These are phyloP conservation scores for Chromis chromis DNA, from an alignment of 2,797 vertebrate genomes.

Conservation along the genomic window DNA sequence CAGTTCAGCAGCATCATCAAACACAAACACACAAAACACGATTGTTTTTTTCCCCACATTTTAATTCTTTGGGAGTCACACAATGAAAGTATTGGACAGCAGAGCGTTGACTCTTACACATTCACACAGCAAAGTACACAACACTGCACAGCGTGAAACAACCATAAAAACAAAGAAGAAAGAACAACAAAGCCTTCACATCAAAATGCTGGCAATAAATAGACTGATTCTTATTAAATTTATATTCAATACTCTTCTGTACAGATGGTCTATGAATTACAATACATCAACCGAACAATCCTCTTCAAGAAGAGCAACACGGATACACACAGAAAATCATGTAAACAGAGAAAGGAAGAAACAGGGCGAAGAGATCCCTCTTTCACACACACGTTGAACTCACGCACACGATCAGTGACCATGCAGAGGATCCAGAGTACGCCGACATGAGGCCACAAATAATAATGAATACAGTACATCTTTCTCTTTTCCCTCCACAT, in stretches of 20 bases:
- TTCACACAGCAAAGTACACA: slow-evolving; percentile 78
- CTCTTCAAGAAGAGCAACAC: slow-evolving; percentile 66
- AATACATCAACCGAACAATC: slow-evolving; percentile 79
- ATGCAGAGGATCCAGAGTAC: slow-evolving; percentile 76
- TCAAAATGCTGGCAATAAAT: slow-evolving; percentile 86
- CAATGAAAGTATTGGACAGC: slow-evolving; percentile 74
- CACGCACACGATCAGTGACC: slow-evolving; percentile 48
- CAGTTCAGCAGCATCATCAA: slow-evolving; percentile 54
- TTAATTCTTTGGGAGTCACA: slow-evolving; percentile 82
- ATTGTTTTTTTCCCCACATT: slow-evolving; percentile 53
- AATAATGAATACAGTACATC: slow-evolving; percentile 81
- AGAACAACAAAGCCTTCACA: slow-evolving; percentile 67
- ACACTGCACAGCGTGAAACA: slow-evolving; percentile 77
- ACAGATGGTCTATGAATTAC: slow-evolving; percentile 83
- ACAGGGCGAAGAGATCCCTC: slow-evolving; percentile 49
- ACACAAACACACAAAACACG: slow-evolving; percentile 12
- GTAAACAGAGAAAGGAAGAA: slow-evolving; percentile 75
- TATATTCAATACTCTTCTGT: slow-evolving; percentile 84
- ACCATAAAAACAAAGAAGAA: slow-evolving; percentile 71
- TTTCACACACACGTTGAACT: slow-evolving; percentile 46
- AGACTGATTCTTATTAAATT: slow-evolving; percentile 80
- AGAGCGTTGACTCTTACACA: slow-evolving; percentile 65
- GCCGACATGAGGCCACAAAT: slow-evolving; percentile 65
- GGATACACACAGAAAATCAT: slow-evolving; percentile 64
- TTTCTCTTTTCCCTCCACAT: slow-evolving; percentile 77